These are phyloP conservation scores for Pardosa pseudoannulata DNA, from an alignment of 2,888 invertebrate genomes.

Conservation along the genomic window DNA sequence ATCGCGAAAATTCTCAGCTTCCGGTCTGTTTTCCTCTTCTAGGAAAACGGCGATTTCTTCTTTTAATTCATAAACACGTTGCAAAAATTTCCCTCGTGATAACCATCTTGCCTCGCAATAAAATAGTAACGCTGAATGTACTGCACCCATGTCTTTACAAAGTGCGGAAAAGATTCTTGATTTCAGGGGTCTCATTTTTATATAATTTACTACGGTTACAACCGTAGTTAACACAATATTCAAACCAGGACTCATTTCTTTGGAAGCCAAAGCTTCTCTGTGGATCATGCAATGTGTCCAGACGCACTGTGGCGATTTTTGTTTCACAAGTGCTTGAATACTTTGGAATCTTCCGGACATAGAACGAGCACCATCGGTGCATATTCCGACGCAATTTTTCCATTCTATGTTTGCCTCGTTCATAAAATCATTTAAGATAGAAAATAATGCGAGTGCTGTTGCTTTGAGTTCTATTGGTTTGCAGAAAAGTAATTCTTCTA, in stretches of 20 bases:
- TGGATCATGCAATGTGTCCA: conserved; percentile 30
- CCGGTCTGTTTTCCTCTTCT: conserved; percentile 45
- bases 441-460: too few relatives aligned
- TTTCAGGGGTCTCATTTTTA: conserved; percentile 39
- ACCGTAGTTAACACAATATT: conserved; percentile 32
- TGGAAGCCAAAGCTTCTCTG: conserved; percentile 32
- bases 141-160: not conserved
- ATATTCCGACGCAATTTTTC: too few relatives aligned
- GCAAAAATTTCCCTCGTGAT: not conserved
- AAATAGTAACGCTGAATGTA: conserved; percentile 14
- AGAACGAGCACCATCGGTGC: too few relatives aligned
- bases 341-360: conserved; percentile 8
- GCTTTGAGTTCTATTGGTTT: too few relatives aligned
- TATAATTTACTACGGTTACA: conserved; percentile 37
- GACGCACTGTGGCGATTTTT: conserved; percentile 4
- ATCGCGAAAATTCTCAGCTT: conserved; percentile 52
- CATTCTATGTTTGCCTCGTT: too few relatives aligned
- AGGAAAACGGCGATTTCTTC: conserved; percentile 34
- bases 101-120: conserved; percentile 18
- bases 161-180: conserved; percentile 4
- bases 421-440: too few relatives aligned
- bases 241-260: conserved; percentile 33
- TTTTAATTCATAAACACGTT: conserved; percentile 9
- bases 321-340: conserved; percentile 8
- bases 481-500: too few relatives aligned